These are phyloP conservation scores for Pristionchus maxplancki DNA, from an alignment of 2,888 invertebrate species.

Conservation along the genomic window DNA sequence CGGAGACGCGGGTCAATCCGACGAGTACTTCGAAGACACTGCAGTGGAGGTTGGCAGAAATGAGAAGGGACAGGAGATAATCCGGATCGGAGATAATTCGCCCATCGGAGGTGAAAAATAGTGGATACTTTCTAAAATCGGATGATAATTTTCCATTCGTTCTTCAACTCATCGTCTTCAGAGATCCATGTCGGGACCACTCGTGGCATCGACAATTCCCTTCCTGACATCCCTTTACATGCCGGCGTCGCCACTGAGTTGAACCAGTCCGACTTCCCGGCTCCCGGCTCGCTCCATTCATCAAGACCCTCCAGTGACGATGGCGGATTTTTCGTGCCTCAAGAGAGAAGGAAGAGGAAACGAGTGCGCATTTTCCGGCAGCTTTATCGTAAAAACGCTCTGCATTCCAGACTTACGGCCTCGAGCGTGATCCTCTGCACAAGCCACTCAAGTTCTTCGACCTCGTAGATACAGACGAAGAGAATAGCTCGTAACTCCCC, in stretches of 20 bases:
- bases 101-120: no score
- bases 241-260: background rate
- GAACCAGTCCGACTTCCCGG: constrained; percentile 14
- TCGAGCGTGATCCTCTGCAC: background rate
- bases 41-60: background rate
- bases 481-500: background rate
- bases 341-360: constrained; percentile 38
- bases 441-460: constrained; percentile 15
- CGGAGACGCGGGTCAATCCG: background rate
- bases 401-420: background rate
- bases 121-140: no score
- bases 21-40: background rate
- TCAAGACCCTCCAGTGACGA: background rate
- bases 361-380: no score
- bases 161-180: no score
- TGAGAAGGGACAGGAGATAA: background rate
- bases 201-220: background rate
- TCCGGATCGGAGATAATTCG: background rate
- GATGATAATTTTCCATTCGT: no score
- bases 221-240: background rate
- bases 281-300: background rate
- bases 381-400: no score
- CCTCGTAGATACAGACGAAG: background rate
- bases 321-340: background rate
- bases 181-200: constrained; percentile 1